Percentiles rank a stretch among this genome's conserved stretches.
These are phyloP conservation scores for Apotomis betuletana DNA, from an alignment of 2,888 invertebrate genomes.

Conservation along the genomic window DNA sequence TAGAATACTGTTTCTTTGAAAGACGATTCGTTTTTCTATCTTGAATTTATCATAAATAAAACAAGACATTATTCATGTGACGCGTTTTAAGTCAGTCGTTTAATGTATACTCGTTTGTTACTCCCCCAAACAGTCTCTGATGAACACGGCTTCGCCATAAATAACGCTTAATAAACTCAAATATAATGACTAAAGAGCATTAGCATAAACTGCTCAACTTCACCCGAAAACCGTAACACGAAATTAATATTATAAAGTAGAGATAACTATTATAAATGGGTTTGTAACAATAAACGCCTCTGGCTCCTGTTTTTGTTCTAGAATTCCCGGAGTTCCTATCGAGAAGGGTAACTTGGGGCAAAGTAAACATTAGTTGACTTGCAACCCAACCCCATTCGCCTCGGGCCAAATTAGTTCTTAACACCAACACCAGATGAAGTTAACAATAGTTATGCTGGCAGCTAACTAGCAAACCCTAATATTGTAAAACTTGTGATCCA, in stretches of 20 bases:
- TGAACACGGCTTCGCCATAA: slow-evolving; percentile 19
- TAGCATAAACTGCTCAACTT: slow-evolving; percentile 54
- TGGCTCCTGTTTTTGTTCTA: slow-evolving; percentile 69
- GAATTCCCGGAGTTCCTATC: slow-evolving; percentile 53
- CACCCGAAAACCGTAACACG: slow-evolving; percentile 59
- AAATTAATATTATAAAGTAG: slow-evolving; percentile 63
- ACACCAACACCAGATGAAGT: slow-evolving; percentile 56
- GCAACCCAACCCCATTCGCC: slow-evolving; percentile 49
- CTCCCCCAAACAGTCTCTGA: slow-evolving; percentile 3
- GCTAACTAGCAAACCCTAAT: slow-evolving; percentile 34
- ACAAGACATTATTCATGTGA: slow-evolving; percentile 4
- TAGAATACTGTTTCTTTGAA: neutral
- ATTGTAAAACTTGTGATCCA: slow-evolving; percentile 34
- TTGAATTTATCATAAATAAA: neutral
- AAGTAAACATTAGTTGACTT: slow-evolving; percentile 64
- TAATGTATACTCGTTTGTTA: slow-evolving; percentile 10
- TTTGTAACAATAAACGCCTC: slow-evolving; percentile 69
- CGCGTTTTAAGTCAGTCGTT: neutral
- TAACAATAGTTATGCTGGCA: slow-evolving; percentile 32
- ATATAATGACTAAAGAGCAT: slow-evolving; percentile 45
- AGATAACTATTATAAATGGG: slow-evolving; percentile 62
- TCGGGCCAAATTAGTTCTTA: slow-evolving; percentile 65
- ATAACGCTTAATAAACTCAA: slow-evolving; percentile 38
- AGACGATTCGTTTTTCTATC: neutral
- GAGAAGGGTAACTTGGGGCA: slow-evolving; percentile 54